Evolutionary conservation across 2,113 vertebrate genomes (phyloP), one percentile per base, ranked within the genome.

Genomic region (Forbesichthys agassizii): DNA sequence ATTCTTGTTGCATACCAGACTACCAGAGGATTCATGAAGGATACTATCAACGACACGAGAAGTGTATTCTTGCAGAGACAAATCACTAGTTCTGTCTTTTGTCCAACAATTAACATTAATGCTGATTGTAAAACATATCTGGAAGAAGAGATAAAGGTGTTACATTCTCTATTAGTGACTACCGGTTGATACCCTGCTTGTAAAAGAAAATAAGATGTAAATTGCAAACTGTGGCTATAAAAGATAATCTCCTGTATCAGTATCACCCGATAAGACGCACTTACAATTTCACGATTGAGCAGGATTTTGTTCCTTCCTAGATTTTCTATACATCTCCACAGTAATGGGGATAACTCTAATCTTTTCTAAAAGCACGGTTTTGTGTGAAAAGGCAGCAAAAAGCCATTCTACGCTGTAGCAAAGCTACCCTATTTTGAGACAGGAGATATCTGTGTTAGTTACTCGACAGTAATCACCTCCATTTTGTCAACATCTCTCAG

Each of bases 91-190:
- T 3, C 60, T 62, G 65, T 27, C 49, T 77, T 60, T 20, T n/a
- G 52, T 65, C 78, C 62, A 13, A 64, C 61, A 73, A 75, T 74
- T 68, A 68, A 7, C 9, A 14, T 55, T 61, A 61, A 70, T 58
- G 73, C 78, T 77, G 78, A 77, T 51, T 48, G 57, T 61, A 62
- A 74, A 76, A 58, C 77, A 76, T 83, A 71, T 64, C 75, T 72
- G 42, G 68, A 73, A 67, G 58, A 77, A 80, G 73, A 53, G 79
- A 64, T 60, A 64, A 48, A 71, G 64, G 69, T 33, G 33, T 74
- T 56, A 70, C 33, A 61, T 6, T n/a, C 18, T 58, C 56, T 58
- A 12, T 58, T 10, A 33, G 20, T 58, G 56, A 58, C 27, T 12
- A 11, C 4, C 11, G 9, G 20, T 11, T 9, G 56, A 58, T 58